These are phyloP conservation scores for Agapornis canus DNA, from an alignment of 2,797 vertebrate genomes.

Conservation along the genomic window DNA sequence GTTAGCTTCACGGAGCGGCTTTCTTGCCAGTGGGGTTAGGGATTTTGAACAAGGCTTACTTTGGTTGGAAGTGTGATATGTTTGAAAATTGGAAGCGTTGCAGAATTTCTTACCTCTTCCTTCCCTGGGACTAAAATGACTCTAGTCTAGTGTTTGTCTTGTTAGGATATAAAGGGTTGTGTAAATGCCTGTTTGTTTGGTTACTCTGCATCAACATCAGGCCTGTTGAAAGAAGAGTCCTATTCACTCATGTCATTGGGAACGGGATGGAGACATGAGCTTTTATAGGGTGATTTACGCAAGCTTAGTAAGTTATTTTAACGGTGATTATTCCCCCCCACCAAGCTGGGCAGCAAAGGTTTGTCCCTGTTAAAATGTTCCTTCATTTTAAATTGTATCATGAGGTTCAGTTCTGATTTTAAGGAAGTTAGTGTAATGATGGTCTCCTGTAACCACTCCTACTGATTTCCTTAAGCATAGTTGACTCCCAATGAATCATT, in stretches of 20 bases:
- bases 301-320: not conserved
- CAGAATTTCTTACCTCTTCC: constrained; percentile 43
- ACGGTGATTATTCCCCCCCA: not conserved
- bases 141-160: constrained; percentile 15
- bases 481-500: not conserved
- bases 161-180: not conserved
- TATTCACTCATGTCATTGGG: not conserved
- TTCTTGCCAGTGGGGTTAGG: constrained; percentile 32
- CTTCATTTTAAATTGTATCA: not conserved
- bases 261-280: not conserved
- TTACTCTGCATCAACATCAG: not conserved
- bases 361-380: not conserved
- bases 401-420: constrained; percentile 8
- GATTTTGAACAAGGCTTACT: not conserved
- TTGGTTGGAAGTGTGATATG: not conserved
- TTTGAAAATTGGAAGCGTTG: not conserved
- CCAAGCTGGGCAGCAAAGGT: not conserved
- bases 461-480: not conserved
- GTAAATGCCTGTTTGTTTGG: constrained; percentile 1
- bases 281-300: not conserved
- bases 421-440: not conserved
- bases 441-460: not conserved
- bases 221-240: not conserved
- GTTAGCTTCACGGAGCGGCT: constrained; percentile 55
- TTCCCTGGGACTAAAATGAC: constrained; percentile 29